Evolutionary conservation across 1,140 invertebrate genomes (phyloP).

Genomic region (Maconellicoccus hirsutus): DNA sequence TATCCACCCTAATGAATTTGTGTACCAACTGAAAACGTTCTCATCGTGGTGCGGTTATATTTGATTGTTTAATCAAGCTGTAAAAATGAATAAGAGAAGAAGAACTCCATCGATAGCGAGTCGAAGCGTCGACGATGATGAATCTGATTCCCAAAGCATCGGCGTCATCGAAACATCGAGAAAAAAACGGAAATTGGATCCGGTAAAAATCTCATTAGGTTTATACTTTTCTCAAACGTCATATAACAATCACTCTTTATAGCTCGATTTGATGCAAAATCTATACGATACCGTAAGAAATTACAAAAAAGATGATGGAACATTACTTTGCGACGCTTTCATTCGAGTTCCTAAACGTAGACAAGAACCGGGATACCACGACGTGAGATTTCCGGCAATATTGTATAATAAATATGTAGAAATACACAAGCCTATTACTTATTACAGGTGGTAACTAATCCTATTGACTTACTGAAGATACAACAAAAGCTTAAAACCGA

Average conservation of each 20-base stretch:
- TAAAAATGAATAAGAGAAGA: constrained; percentile 49
- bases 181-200: constrained; percentile 42
- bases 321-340: constrained; percentile 82
- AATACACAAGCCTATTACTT: background rate
- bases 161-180: constrained; percentile 33
- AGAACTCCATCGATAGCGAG: constrained; percentile 56
- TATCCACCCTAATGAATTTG: too few species aligned
- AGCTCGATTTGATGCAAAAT: constrained; percentile 80
- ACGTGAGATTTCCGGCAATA: constrained; percentile 38
- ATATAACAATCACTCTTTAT: constrained; percentile 20
- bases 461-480: constrained; percentile 86
- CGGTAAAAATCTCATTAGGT: constrained; percentile 34
- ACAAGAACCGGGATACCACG: constrained; percentile 80
- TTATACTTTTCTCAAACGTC: constrained; percentile 17
- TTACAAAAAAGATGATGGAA: constrained; percentile 84
- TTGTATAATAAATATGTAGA: background rate
- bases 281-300: constrained; percentile 83
- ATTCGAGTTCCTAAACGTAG: constrained; percentile 84
- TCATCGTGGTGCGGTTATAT: too few species aligned
- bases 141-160: constrained; percentile 35
- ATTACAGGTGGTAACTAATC: constrained; percentile 63
- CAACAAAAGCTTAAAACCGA: constrained; percentile 95
- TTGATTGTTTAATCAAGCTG: too few species aligned
- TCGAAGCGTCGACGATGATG: constrained; percentile 47
- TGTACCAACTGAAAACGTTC: too few species aligned